phyloP scores from a whole-genome alignment of 2,797 vertebrate species.

The Sciaenops ocellatus region DNA sequence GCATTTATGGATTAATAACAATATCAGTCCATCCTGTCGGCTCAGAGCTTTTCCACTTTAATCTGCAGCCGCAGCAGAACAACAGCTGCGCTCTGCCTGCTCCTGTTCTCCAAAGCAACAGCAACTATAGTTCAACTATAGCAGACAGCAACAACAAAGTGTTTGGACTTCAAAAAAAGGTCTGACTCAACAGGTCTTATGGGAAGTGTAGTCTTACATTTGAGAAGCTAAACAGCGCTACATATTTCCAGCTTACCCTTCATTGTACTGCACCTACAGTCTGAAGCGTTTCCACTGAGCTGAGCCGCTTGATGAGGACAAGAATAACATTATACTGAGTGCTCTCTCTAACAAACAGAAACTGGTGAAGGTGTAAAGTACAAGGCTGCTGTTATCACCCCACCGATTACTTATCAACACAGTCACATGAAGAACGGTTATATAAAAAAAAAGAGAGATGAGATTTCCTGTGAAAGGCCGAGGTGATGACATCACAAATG shows the following conservation, averaged over 20 bases:
- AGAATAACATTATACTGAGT: too few species aligned
- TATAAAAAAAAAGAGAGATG: too few species aligned
- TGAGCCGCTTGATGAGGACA: background rate
- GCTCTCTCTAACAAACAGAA: too few species aligned
- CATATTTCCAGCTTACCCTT: background rate
- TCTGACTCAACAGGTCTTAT: background rate
- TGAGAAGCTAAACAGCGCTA: background rate
- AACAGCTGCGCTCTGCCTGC: slow-evolving; percentile 33
- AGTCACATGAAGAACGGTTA: slow-evolving; percentile 5
- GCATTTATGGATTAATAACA: slow-evolving; percentile 65
- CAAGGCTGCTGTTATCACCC: background rate
- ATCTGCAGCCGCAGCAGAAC: slow-evolving; percentile 48
- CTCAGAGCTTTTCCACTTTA: slow-evolving; percentile 40
- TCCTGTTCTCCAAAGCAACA: background rate
- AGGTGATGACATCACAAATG: background rate
- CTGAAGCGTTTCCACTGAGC: background rate
- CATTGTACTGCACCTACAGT: background rate
- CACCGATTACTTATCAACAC: background rate
- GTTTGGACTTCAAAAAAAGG: background rate
- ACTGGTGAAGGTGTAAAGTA: background rate
- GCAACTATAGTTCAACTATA: background rate
- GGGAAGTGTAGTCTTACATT: background rate
- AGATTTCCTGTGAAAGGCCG: background rate
- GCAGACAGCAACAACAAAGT: background rate
- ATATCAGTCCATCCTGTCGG: slow-evolving; percentile 30